phyloP scores from a whole-genome alignment of 1,140 invertebrate species.

The Drosophila trapezifrons region DNA sequence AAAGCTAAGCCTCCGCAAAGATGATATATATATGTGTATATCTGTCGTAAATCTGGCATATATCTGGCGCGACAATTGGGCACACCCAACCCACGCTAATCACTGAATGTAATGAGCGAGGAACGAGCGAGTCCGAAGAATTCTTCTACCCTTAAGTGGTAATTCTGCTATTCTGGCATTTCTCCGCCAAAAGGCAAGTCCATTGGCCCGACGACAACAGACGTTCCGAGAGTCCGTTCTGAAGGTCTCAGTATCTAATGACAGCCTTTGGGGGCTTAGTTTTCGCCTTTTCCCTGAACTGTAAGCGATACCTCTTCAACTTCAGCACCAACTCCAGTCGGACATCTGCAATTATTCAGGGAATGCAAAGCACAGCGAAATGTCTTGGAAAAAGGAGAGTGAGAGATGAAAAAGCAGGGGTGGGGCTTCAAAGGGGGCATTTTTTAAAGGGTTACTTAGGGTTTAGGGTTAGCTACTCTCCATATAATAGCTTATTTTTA shows the following conservation, averaged over 20 bases:
- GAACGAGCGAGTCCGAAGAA: neutral
- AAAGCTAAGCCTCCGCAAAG: slow-evolving; percentile 43
- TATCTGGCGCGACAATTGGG: slow-evolving; percentile 64
- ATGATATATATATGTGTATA: slow-evolving; percentile 7
- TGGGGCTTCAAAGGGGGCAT: neutral
- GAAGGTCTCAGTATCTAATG: slow-evolving; percentile 65
- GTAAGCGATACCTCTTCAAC: slow-evolving; percentile 51
- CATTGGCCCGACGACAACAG: slow-evolving; percentile 54
- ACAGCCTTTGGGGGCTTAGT: slow-evolving; percentile 39
- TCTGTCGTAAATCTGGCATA: slow-evolving; percentile 15
- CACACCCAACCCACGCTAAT: slow-evolving; percentile 72
- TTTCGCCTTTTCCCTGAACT: slow-evolving; percentile 54
- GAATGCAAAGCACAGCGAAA: slow-evolving; percentile 63
- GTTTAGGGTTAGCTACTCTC: too few relatives aligned
- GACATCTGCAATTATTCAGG: slow-evolving; percentile 30
- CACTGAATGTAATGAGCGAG: neutral
- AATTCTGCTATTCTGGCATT: neutral
- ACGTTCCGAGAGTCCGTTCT: slow-evolving; percentile 15
- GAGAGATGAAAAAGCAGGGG: neutral
- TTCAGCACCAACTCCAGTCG: neutral
- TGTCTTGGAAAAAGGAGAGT: slow-evolving; percentile 4
- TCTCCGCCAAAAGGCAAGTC: slow-evolving; percentile 30
- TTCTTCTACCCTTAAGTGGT: slow-evolving; percentile 5
- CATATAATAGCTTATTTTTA: neutral
- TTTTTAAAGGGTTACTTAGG: neutral